phyloP scores from a whole-genome alignment of 2,113 vertebrate genomes.

The Cephalopterus ornatus region DNA sequence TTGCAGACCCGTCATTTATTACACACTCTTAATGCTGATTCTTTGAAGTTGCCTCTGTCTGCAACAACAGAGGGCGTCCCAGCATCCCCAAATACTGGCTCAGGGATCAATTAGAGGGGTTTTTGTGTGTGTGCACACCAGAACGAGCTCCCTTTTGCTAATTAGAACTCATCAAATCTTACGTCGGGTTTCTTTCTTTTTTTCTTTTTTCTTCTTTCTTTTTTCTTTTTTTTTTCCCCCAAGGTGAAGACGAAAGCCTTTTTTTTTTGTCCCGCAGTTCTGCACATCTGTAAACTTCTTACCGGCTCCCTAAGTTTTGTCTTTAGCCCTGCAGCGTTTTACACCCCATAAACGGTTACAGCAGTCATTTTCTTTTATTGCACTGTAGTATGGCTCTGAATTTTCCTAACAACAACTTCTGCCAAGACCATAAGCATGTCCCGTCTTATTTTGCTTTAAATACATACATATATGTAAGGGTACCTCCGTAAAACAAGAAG shows the following conservation, averaged over 20 bases:
- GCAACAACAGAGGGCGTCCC: constrained; percentile 84
- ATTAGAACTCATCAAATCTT: constrained; percentile 43
- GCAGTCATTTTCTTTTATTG: constrained; percentile 88
- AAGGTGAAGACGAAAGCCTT: background rate
- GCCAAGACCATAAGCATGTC: constrained; percentile 54
- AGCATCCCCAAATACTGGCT: constrained; percentile 65
- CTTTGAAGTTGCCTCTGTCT: constrained; percentile 88
- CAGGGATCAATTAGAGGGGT: constrained; percentile 55
- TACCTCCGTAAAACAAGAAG: background rate
- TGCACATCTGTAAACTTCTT: constrained; percentile 58
- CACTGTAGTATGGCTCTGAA: constrained; percentile 72
- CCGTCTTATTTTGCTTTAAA: background rate
- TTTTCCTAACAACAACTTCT: constrained; percentile 72
- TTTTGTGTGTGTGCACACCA: background rate
- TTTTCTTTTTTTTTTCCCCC: background rate
- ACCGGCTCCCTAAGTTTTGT: constrained; percentile 57
- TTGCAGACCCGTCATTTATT: constrained; percentile 95
- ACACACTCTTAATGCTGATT: constrained; percentile 85
- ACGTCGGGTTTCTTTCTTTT: background rate
- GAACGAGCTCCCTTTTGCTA: constrained; percentile 24
- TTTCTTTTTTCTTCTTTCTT: background rate
- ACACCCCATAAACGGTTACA: constrained; percentile 92
- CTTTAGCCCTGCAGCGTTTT: constrained; percentile 81
- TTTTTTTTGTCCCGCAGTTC: background rate
- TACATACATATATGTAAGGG: background rate